Evolutionary conservation across 1,140 invertebrate genomes (phyloP).

Genomic region (Conus betulinus): DNA sequence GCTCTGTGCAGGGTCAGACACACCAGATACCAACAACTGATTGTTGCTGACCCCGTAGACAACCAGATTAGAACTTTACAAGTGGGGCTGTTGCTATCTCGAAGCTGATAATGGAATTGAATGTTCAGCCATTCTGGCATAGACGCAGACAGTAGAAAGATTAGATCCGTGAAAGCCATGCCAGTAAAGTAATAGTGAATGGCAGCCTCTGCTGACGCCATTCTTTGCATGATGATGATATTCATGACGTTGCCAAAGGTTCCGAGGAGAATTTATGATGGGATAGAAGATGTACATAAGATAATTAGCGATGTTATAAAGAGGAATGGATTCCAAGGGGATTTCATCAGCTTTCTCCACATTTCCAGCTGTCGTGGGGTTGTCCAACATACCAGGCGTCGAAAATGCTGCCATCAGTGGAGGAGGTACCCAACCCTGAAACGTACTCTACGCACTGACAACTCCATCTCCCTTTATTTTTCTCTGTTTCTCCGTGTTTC

Average conservation of each 20-base stretch:
- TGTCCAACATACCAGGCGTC: too few relatives aligned
- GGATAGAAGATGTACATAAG: background rate
- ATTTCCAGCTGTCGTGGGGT: too few relatives aligned
- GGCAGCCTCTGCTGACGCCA: background rate
- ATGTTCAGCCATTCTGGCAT: background rate
- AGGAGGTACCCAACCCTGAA: too few relatives aligned
- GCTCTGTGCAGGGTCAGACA: background rate
- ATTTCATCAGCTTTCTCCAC: background rate
- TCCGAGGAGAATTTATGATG: background rate
- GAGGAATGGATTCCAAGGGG: background rate
- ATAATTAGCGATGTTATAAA: background rate
- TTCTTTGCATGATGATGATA: slow-evolving; percentile 14
- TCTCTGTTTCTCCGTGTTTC: too few relatives aligned
- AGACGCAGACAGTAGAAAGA: background rate
- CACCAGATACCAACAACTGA: slow-evolving; percentile 2
- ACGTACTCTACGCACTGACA: too few relatives aligned
- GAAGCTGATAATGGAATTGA: too few relatives aligned
- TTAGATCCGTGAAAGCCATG: background rate
- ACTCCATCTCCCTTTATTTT: too few relatives aligned
- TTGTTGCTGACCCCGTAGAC: too few relatives aligned
- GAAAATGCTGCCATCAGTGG: too few relatives aligned
- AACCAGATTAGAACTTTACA: background rate
- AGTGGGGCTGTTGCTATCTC: background rate
- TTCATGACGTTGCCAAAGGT: background rate
- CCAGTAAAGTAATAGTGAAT: background rate